Percentiles rank a stretch among this genome's conserved stretches.
Conservation (phyloP, 2,888 invertebrate species). For the Agrenia bidenticulata region DNA sequence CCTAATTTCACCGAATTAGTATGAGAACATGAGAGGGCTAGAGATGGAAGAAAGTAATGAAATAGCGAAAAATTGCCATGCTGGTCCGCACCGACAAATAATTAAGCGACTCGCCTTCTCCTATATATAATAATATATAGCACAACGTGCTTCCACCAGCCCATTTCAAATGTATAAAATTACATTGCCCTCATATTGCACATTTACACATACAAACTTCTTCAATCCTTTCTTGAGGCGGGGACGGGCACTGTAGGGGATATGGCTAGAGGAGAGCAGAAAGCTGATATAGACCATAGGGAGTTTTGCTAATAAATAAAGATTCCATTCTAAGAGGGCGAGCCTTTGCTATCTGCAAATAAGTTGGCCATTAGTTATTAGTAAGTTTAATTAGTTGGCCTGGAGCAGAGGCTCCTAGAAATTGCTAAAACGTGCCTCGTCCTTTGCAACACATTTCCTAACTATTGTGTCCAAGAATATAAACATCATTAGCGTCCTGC, state of each 20-base stretch:
- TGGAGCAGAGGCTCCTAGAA: neutral
- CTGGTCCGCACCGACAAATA: conserved; percentile 18
- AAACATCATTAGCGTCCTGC: neutral
- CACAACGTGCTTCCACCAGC: too few relatives aligned
- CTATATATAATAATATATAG: too few relatives aligned
- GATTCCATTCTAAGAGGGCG: conserved; percentile 7
- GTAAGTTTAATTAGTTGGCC: conserved; percentile 36
- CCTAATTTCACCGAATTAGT: conserved; percentile 23
- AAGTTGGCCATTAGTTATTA: conserved; percentile 41
- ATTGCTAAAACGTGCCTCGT: conserved; percentile 10
- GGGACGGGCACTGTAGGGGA: too few relatives aligned
- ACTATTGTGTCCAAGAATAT: neutral
- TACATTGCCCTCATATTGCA: too few relatives aligned
- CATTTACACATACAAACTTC: neutral
- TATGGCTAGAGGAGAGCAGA: too few relatives aligned
- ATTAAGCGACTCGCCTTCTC: conserved; percentile 13
- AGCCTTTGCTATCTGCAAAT: conserved; percentile 23
- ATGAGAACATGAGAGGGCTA: conserved; percentile 9
- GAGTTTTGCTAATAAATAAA: conserved; percentile 19
- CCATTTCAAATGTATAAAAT: too few relatives aligned
- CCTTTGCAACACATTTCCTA: neutral
- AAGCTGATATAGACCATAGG: neutral
- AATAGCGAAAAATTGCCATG: conserved; percentile 22
- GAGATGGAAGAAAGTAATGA: conserved; percentile 18
- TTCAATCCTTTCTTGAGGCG: neutral